phyloP scores from a whole-genome alignment of 2,113 vertebrate species.

The Candoia aspera region DNA sequence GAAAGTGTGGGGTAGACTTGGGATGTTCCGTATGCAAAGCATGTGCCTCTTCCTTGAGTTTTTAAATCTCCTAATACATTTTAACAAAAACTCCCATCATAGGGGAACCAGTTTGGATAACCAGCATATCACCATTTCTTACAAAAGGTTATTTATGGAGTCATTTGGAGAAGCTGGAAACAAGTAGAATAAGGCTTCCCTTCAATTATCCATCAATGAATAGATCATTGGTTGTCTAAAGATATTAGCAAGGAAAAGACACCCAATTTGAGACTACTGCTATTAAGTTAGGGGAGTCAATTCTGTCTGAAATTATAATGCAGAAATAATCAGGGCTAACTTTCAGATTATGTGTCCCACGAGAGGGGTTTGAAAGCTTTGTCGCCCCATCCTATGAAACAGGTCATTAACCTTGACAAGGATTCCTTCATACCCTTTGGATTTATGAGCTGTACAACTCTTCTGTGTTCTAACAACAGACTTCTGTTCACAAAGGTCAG shows the following conservation, averaged over 20 bases:
- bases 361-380: constrained; percentile 3
- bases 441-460: constrained; percentile 20
- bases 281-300: not conserved
- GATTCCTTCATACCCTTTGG: not conserved
- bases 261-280: not conserved
- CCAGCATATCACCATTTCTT: not conserved
- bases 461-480: not conserved
- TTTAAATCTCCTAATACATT: not conserved
- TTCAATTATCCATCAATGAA: not conserved
- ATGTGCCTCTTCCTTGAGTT: not conserved
- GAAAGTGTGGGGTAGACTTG: not conserved
- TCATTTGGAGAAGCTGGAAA: not conserved
- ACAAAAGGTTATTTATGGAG: not conserved
- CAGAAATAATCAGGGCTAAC: constrained; percentile 4
- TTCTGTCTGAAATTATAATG: constrained; percentile 10
- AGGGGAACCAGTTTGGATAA: not conserved
- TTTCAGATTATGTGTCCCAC: not conserved
- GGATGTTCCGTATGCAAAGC: not conserved
- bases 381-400: not conserved
- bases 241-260: not conserved
- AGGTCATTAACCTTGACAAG: constrained; percentile 20
- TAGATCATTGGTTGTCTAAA: not conserved
- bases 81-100: not conserved
- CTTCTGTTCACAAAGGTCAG: constrained; percentile 16
- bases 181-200: not conserved